Evolutionary conservation across 2,888 invertebrate genomes (phyloP).

Genomic region (Lasioglossum leucozonium): DNA sequence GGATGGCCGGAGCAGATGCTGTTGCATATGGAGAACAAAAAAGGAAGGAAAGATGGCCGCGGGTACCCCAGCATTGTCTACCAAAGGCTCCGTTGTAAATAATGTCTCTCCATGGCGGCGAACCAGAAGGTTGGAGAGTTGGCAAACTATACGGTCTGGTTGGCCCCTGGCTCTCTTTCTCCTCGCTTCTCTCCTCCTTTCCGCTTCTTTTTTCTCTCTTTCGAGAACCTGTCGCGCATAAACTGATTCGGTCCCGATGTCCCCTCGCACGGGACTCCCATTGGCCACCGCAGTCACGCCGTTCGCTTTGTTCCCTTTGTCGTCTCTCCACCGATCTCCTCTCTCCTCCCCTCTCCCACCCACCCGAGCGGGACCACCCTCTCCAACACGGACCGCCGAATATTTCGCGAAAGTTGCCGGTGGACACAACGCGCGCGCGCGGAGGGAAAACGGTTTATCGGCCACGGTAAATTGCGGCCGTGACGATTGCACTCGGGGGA

Average conservation of each 20-base stretch:
- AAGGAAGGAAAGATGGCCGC: constrained; percentile 82
- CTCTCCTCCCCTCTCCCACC: constrained; percentile 15
- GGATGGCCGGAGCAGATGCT: constrained; percentile 78
- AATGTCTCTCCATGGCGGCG: constrained; percentile 79
- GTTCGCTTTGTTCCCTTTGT: constrained; percentile 72
- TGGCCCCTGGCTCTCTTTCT: constrained; percentile 71
- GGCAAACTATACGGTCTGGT: constrained; percentile 77
- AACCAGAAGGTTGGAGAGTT: constrained; percentile 74
- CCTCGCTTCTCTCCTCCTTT: constrained; percentile 34
- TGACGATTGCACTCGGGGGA: constrained; percentile 30
- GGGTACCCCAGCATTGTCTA: constrained; percentile 80
- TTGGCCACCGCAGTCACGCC: constrained; percentile 75
- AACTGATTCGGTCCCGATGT: constrained; percentile 81
- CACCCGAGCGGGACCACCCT: constrained; percentile 61
- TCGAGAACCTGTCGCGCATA: constrained; percentile 82
- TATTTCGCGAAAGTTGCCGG: constrained; percentile 67
- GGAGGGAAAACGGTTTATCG: constrained; percentile 41
- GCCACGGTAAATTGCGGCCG: constrained; percentile 44
- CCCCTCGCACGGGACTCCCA: constrained; percentile 74
- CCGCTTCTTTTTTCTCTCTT: constrained; percentile 67
- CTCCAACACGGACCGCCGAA: constrained; percentile 51
- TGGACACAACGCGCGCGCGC: not conserved
- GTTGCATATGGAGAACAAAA: constrained; percentile 83
- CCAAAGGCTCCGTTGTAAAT: constrained; percentile 81
- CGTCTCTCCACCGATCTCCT: constrained; percentile 42